phyloP scores from a whole-genome alignment of 1,140 invertebrate species.

The Habropoda laboriosa region DNA sequence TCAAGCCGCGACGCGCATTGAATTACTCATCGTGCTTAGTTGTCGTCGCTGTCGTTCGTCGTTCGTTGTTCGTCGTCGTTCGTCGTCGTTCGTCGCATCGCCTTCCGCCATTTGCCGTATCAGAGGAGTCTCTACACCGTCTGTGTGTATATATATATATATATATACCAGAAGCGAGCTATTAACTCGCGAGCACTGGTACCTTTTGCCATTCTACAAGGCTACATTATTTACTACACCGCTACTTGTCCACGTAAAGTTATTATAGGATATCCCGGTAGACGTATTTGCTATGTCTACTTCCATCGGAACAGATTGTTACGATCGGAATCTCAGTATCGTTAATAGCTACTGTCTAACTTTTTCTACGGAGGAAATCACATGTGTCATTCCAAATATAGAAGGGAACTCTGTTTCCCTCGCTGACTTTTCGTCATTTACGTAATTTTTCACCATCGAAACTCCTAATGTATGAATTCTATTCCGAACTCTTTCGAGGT shows the following conservation, averaged over 20 bases:
- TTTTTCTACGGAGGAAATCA: not conserved
- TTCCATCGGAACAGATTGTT: conserved; percentile 42
- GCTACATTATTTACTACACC: conserved; percentile 73
- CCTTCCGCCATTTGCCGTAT: conserved; percentile 21
- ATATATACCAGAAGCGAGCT: conserved; percentile 68
- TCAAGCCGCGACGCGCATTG: conserved; percentile 72
- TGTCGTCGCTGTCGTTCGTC: conserved; percentile 49
- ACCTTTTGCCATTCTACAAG: conserved; percentile 67
- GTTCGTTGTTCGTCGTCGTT: conserved; percentile 42
- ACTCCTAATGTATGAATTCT: too few relatives aligned
- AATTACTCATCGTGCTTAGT: conserved; percentile 75
- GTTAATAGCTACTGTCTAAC: conserved; percentile 15
- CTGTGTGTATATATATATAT: not conserved
- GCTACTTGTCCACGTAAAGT: conserved; percentile 57
- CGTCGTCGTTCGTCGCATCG: conserved; percentile 17
- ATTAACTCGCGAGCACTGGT: conserved; percentile 70
- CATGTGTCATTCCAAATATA: not conserved
- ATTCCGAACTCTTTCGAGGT: too few relatives aligned
- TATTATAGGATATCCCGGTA: conserved; percentile 41
- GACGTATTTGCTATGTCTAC: conserved; percentile 19
- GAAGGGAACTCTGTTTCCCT: not conserved
- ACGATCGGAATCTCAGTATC: conserved; percentile 33
- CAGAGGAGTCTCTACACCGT: conserved; percentile 25
- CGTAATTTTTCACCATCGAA: too few relatives aligned
- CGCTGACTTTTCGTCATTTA: conserved; percentile 1